Percentiles rank a stretch among this genome's conserved stretches.
These are phyloP conservation scores for Trichogramma dendrolimi DNA, from an alignment of 2,888 invertebrate genomes.

Conservation along the genomic window DNA sequence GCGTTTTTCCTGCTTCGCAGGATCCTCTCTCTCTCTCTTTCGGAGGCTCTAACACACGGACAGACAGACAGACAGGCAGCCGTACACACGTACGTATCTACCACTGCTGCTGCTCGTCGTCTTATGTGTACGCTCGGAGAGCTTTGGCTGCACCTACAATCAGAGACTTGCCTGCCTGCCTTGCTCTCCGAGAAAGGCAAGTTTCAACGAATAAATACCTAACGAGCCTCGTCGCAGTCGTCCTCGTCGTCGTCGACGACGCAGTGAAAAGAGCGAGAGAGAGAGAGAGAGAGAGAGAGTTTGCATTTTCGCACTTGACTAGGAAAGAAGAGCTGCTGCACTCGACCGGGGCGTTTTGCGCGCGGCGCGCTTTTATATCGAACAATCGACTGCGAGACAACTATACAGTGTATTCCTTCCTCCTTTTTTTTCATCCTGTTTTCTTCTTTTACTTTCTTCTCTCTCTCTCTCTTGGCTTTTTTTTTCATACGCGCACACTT, in stretches of 20 bases:
- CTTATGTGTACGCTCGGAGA: background rate
- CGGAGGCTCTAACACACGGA: too few relatives aligned
- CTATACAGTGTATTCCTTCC: too few relatives aligned
- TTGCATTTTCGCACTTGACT: constrained; percentile 14
- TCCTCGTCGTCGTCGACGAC: background rate
- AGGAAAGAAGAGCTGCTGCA: background rate
- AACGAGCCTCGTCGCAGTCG: constrained; percentile 13
- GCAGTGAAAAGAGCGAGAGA: too few relatives aligned
- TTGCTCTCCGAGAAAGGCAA: background rate
- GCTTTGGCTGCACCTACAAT: background rate
- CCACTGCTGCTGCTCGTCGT: background rate
- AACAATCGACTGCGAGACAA: too few relatives aligned
- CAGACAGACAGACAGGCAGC: too few relatives aligned
- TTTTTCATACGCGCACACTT: too few relatives aligned
- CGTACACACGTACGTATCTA: too few relatives aligned
- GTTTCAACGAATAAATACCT: constrained; percentile 25
- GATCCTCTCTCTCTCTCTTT: background rate
- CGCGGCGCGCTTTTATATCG: too few relatives aligned
- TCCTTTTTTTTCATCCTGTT: too few relatives aligned
- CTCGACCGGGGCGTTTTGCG: background rate
- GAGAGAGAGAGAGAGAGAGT: background rate
- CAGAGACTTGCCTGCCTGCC: background rate
- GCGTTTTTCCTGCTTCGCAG: background rate
- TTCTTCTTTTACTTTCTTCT: too few relatives aligned
- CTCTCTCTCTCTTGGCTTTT: too few relatives aligned